Evolutionary conservation across 1,140 invertebrate species (phyloP).

Genomic region (Caenorhabditis latens): DNA sequence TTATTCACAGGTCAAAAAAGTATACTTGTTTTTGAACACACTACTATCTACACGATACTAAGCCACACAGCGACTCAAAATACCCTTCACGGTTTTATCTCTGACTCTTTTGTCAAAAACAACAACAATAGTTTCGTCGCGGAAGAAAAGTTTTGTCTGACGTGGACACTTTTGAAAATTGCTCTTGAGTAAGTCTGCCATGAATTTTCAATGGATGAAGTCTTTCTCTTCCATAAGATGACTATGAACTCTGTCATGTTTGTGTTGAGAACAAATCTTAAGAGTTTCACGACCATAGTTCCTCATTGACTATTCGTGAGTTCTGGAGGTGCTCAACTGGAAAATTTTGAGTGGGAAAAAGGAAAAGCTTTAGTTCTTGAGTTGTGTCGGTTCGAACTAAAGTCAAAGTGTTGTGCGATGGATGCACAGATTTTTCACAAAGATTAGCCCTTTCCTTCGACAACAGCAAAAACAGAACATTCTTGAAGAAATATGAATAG

Average conservation of each 20-base stretch:
- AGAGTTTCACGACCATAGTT: background rate
- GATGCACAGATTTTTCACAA: background rate
- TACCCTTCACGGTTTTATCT: background rate
- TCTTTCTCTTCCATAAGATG: background rate
- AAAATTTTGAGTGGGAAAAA: constrained; percentile 11
- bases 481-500: background rate
- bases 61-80: background rate
- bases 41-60: no score
- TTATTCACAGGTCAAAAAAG: background rate
- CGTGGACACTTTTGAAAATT: constrained; percentile 39
- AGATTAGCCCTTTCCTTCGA: background rate
- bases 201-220: constrained; percentile 34
- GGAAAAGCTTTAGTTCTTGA: background rate
- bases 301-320: constrained; percentile 14
- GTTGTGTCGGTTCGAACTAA: background rate
- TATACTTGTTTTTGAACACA: background rate
- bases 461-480: background rate
- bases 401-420: background rate
- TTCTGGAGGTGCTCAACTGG: constrained; percentile 44
- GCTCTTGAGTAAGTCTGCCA: constrained; percentile 10
- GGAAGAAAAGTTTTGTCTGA: background rate
- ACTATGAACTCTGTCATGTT: constrained; percentile 44
- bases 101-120: background rate
- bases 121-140: constrained; percentile 2
- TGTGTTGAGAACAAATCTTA: background rate